Evolutionary conservation across 1,140 invertebrate species (phyloP).

Genomic region (Steinernema feltiae): DNA sequence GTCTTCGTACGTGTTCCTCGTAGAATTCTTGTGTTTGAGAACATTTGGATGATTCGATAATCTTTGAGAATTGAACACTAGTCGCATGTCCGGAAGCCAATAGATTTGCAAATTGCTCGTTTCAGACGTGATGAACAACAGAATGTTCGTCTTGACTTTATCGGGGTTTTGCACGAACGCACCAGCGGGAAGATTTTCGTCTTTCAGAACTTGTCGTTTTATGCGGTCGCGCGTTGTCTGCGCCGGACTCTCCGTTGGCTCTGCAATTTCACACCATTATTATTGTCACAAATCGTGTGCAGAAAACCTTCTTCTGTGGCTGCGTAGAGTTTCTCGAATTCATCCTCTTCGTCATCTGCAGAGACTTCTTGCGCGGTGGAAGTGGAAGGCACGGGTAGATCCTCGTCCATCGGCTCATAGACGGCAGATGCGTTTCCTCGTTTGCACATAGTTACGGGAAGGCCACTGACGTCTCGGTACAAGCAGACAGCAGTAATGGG

Average conservation of each 20-base stretch:
- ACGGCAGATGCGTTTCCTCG: not conserved
- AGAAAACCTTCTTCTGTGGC: not conserved
- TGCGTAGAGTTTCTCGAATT: not conserved
- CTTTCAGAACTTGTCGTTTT: not conserved
- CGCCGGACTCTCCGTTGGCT: too few relatives aligned
- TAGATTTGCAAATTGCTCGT: conserved; percentile 50
- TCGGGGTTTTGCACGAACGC: conserved; percentile 26
- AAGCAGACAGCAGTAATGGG: not conserved
- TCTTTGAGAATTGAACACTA: conserved; percentile 42
- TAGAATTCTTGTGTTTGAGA: conserved; percentile 30
- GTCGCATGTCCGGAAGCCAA: conserved; percentile 37
- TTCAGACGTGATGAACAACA: conserved; percentile 46
- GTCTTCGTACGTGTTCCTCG: conserved; percentile 38
- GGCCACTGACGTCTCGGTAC: not conserved
- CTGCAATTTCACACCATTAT: too few relatives aligned
- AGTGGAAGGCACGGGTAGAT: too few relatives aligned
- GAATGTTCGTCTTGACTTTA: conserved; percentile 38
- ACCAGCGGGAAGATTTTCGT: not conserved
- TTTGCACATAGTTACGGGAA: not conserved
- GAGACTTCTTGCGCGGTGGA: too few relatives aligned
- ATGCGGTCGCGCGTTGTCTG: too few relatives aligned
- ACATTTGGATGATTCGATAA: conserved; percentile 31
- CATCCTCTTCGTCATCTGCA: too few relatives aligned
- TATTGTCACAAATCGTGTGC: not conserved
- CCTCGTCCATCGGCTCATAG: not conserved